Conservation (phyloP, 2,113 vertebrate genomes). For the Hiodon alosoides region DNA sequence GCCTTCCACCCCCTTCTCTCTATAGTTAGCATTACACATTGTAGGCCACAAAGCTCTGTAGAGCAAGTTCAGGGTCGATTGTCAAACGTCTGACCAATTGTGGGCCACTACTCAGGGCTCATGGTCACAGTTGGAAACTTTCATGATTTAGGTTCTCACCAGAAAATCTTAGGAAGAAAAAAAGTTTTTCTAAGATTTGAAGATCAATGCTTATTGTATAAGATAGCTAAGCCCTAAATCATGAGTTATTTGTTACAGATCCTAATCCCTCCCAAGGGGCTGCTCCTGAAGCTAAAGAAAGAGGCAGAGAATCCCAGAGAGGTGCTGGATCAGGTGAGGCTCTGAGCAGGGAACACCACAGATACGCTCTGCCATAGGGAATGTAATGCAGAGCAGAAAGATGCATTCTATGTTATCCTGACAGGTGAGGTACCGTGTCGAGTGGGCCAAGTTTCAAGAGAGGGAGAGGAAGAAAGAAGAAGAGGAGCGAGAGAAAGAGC, state of each 20-base stretch:
- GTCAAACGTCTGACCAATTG: too few species aligned
- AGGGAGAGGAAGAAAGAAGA: constrained; percentile 95
- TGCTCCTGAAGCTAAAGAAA: constrained; percentile 85
- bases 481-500: constrained; percentile 91
- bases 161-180: too few species aligned
- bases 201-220: too few species aligned
- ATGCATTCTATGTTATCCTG: neutral
- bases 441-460: constrained; percentile 98
- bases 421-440: constrained; percentile 92
- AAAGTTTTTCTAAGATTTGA: too few species aligned
- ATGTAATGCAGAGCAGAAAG: constrained; percentile 5
- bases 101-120: too few species aligned
- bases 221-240: too few species aligned
- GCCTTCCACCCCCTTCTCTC: too few species aligned
- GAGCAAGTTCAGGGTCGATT: too few species aligned
- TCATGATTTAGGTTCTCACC: too few species aligned
- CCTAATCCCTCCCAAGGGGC: constrained; percentile 91
- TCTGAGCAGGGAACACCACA: neutral
- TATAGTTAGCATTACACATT: too few species aligned
- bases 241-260: constrained; percentile 61
- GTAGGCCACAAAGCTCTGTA: too few species aligned
- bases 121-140: too few species aligned
- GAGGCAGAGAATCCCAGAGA: constrained; percentile 92
- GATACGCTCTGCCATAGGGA: neutral
- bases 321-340: constrained; percentile 89